These are phyloP conservation scores for Frieseomelitta varia DNA, from an alignment of 1,140 invertebrate genomes.

Conservation along the genomic window DNA sequence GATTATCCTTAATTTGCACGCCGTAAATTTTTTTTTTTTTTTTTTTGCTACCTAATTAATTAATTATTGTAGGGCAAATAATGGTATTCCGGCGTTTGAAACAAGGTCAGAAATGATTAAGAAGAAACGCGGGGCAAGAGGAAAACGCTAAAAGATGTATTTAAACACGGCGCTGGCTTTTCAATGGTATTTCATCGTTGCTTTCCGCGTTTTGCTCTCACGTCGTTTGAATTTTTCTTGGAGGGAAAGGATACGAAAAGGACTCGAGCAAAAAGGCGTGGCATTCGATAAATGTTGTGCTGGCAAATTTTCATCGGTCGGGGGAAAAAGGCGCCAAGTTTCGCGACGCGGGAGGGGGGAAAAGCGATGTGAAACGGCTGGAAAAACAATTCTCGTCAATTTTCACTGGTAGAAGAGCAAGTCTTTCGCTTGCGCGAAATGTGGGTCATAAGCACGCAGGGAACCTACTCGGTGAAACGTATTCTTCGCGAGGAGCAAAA, in stretches of 20 bases:
- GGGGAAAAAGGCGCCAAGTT: not conserved
- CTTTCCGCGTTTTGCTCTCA: not conserved
- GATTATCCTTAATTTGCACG: not conserved
- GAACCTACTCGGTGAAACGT: conserved; percentile 19
- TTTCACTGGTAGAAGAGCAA: conserved; percentile 30
- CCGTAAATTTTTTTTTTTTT: not conserved
- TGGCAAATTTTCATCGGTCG: not conserved
- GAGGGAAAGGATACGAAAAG: not conserved
- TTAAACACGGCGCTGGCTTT: not conserved
- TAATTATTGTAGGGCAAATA: not conserved
- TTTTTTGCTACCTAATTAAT: not conserved
- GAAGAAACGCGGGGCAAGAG: not conserved
- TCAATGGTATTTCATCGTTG: not conserved
- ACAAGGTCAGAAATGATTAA: not conserved
- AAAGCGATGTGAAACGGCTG: conserved; percentile 2
- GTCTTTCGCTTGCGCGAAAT: conserved; percentile 32
- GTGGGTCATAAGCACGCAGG: conserved; percentile 39
- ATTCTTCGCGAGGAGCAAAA: conserved; percentile 12
- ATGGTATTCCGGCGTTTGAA: not conserved
- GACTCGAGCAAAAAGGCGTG: not conserved
- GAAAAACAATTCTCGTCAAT: conserved; percentile 34
- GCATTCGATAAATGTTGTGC: not conserved
- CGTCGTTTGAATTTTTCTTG: not conserved
- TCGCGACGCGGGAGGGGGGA: too few relatives aligned
- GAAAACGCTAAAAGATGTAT: not conserved